A percentile compares a stretch with the other conserved stretches of the same genome.
Evolutionary conservation across 2,797 vertebrate species (phyloP).

Genomic region (Apogon hyalosoma): DNA sequence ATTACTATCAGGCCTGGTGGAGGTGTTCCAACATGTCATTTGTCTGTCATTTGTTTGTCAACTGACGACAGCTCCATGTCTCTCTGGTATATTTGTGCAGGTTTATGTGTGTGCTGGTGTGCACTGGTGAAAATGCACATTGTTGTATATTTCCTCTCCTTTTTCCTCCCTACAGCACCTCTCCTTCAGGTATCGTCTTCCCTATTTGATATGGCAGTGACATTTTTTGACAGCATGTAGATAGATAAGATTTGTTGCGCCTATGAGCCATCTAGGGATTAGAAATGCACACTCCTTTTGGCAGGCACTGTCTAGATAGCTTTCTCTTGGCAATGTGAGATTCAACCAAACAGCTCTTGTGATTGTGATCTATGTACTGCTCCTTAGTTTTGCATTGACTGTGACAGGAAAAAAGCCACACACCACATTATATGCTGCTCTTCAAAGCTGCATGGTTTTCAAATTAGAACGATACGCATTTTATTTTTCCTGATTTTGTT

Average conservation of each 20-base stretch:
- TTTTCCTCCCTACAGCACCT: slow-evolving; percentile 72
- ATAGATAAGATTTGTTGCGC: slow-evolving; percentile 84
- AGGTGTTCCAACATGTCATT: slow-evolving; percentile 87
- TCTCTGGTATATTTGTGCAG: slow-evolving; percentile 72
- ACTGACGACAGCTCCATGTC: slow-evolving; percentile 79
- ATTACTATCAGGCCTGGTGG: slow-evolving; percentile 85
- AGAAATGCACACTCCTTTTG: slow-evolving; percentile 80
- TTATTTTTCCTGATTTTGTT: slow-evolving; percentile 25
- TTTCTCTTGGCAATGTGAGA: slow-evolving; percentile 80
- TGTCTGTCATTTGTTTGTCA: slow-evolving; percentile 89
- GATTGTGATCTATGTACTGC: slow-evolving; percentile 79
- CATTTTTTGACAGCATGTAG: slow-evolving; percentile 87
- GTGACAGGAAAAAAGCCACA: slow-evolving; percentile 68
- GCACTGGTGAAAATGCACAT: slow-evolving; percentile 66
- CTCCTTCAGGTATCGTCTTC: slow-evolving; percentile 81
- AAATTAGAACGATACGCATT: slow-evolving; percentile 48
- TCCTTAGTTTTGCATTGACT: slow-evolving; percentile 77
- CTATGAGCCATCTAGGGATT: slow-evolving; percentile 83
- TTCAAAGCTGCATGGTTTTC: slow-evolving; percentile 49
- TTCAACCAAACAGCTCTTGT: slow-evolving; percentile 77
- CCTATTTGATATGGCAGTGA: slow-evolving; percentile 83
- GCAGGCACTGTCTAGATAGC: slow-evolving; percentile 81
- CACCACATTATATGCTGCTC: slow-evolving; percentile 54
- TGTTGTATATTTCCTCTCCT: slow-evolving; percentile 68
- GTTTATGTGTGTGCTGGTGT: slow-evolving; percentile 42